Percentiles rank a stretch among this genome's conserved stretches.
phyloP scores from a whole-genome alignment of 2,797 vertebrate species.

The Amphiprion clarkii region DNA sequence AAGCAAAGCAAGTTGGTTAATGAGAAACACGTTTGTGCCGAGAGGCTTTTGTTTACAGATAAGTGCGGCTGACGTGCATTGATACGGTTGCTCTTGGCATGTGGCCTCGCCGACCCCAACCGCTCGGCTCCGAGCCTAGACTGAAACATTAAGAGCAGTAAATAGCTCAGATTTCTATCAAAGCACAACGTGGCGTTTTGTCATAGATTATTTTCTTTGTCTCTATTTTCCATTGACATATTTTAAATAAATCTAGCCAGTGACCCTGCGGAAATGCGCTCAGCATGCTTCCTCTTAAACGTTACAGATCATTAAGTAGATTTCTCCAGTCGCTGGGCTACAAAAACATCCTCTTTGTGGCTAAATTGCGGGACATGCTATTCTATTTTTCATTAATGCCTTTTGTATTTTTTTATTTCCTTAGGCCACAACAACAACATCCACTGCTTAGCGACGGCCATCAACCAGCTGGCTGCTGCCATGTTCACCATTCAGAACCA shows the following conservation, averaged over 20 bases:
- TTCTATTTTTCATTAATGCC: constrained; percentile 9
- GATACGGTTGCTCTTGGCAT: constrained; percentile 79
- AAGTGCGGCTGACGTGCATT: constrained; percentile 77
- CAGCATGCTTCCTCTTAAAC: constrained; percentile 55
- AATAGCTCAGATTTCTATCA: constrained; percentile 75
- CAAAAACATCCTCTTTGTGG: constrained; percentile 53
- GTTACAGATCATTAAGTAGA: constrained; percentile 62
- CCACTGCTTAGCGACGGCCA: constrained; percentile 92
- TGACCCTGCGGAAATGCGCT: constrained; percentile 57
- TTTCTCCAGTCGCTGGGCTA: constrained; percentile 33
- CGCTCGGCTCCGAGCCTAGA: constrained; percentile 73
- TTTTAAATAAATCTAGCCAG: constrained; percentile 56
- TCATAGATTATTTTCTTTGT: constrained; percentile 74
- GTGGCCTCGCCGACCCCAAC: constrained; percentile 65
- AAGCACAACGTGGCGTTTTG: constrained; percentile 62
- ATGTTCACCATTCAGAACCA: constrained; percentile 93
- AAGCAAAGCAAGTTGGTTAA: constrained; percentile 65
- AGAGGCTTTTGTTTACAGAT: constrained; percentile 79
- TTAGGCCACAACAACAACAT: constrained; percentile 94
- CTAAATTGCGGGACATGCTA: constrained; percentile 24
- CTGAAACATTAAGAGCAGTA: constrained; percentile 69
- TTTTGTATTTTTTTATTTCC: constrained; percentile 32
- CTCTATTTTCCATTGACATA: constrained; percentile 75
- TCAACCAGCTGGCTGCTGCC: constrained; percentile 92
- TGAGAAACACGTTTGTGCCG: constrained; percentile 77